Conservation (phyloP, 2,113 vertebrate species). For the Ornithorhynchus anatinus region DNA sequence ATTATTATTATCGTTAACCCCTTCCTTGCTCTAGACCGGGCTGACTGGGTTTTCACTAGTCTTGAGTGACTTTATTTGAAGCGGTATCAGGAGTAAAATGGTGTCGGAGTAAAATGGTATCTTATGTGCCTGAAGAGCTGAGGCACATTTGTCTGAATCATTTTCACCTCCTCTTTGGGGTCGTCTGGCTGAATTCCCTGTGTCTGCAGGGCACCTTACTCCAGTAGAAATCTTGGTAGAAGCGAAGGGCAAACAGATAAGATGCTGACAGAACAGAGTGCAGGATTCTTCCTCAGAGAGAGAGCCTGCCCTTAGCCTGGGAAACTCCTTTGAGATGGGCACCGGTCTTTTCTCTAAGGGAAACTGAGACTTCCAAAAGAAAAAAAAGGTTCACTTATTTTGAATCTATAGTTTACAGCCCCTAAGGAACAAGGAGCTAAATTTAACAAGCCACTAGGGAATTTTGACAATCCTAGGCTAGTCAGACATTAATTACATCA, state of each 20-base stretch:
- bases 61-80: too few relatives aligned
- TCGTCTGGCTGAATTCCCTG: neutral
- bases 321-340: conserved; percentile 13
- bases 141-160: conserved; percentile 45
- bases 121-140: conserved; percentile 33
- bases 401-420: too few relatives aligned
- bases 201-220: neutral
- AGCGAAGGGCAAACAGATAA: neutral
- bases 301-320: conserved; percentile 28
- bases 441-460: neutral
- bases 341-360: neutral
- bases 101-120: too few relatives aligned
- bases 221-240: neutral
- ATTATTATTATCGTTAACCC: too few relatives aligned
- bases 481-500: too few relatives aligned
- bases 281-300: conserved; percentile 10
- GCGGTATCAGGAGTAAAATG: too few relatives aligned
- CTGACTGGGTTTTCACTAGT: too few relatives aligned
- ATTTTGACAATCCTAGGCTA: too few relatives aligned
- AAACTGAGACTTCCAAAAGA: too few relatives aligned
- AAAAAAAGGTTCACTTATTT: too few relatives aligned
- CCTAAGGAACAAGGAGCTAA: too few relatives aligned
- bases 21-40: too few relatives aligned
- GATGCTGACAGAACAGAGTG: conserved; percentile 27
- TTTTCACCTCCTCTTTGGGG: neutral